phyloP scores from a whole-genome alignment of 2,113 vertebrate genomes.

The Sebastes schlegelii region DNA sequence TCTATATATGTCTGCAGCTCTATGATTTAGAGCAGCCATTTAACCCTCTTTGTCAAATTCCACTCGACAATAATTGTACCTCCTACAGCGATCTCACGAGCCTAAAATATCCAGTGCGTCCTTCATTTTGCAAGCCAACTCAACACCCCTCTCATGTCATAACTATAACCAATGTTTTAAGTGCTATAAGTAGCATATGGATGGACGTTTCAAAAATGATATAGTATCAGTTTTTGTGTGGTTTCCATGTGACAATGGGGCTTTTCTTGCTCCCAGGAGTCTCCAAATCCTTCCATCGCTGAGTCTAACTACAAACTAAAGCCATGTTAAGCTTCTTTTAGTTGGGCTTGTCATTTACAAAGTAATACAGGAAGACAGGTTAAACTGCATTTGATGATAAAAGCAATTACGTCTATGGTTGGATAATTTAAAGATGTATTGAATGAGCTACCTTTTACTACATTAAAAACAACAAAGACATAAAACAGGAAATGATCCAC shows the following conservation, averaged over 20 bases:
- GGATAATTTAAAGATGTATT: not conserved
- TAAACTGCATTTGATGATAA: not conserved
- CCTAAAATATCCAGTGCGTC: constrained; percentile 64
- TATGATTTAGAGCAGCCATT: constrained; percentile 68
- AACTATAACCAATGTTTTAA: constrained; percentile 65
- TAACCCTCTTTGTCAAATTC: constrained; percentile 62
- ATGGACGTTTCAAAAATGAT: constrained; percentile 51
- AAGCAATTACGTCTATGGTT: not conserved
- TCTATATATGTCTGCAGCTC: constrained; percentile 65
- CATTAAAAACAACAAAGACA: not conserved
- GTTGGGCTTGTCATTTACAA: not conserved
- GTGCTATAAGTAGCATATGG: constrained; percentile 56
- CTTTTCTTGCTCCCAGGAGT: constrained; percentile 24
- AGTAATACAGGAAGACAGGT: not conserved
- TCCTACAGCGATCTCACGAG: constrained; percentile 59
- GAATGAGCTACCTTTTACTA: not conserved
- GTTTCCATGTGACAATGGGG: constrained; percentile 54
- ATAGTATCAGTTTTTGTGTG: constrained; percentile 55
- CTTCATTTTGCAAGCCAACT: constrained; percentile 57
- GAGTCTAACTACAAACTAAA: not conserved
- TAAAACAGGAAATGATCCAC: not conserved
- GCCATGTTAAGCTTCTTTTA: not conserved
- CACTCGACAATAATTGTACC: constrained; percentile 70
- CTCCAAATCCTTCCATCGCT: constrained; percentile 6
- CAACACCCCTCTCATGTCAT: constrained; percentile 35